Evolutionary conservation across 2,888 invertebrate genomes (phyloP).

Genomic region (Dorcus parallelipipedus): DNA sequence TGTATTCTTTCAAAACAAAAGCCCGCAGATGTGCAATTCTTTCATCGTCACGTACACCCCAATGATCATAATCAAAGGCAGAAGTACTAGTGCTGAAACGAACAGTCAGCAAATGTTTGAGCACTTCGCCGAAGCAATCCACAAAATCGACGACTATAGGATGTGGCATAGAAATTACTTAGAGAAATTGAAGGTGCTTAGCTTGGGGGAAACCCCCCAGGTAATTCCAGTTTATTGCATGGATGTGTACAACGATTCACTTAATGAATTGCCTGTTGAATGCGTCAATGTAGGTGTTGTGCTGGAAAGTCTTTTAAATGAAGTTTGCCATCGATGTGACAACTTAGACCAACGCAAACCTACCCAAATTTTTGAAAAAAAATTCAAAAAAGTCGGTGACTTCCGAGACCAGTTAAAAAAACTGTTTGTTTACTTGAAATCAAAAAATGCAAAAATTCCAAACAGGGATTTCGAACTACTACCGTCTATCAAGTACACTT

Average conservation of each 20-base stretch:
- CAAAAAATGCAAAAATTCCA: background rate
- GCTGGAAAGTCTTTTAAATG: conserved; percentile 11
- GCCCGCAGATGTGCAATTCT: background rate
- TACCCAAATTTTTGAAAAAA: background rate
- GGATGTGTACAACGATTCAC: conserved; percentile 6
- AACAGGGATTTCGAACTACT: background rate
- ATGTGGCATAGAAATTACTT: conserved; percentile 8
- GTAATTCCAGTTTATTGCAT: conserved; percentile 1
- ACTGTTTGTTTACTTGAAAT: conserved; percentile 5
- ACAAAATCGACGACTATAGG: conserved; percentile 7
- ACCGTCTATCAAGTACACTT: background rate
- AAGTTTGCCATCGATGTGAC: conserved; percentile 4
- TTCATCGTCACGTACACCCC: background rate
- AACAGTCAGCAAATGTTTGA: conserved; percentile 9
- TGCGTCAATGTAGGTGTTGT: conserved; percentile 5
- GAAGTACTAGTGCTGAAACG: conserved; percentile 4
- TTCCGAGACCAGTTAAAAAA: conserved; percentile 13
- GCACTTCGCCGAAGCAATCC: conserved; percentile 7
- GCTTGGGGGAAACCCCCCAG: conserved; percentile 2
- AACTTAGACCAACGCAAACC: background rate
- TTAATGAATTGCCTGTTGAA: conserved; percentile 11
- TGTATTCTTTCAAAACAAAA: background rate
- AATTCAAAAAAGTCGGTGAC: background rate
- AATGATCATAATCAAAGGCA: conserved; percentile 3
- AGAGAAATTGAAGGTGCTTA: conserved; percentile 6